A percentile compares a stretch with the other conserved stretches of the same genome.
phyloP scores from a whole-genome alignment of 2,797 vertebrate genomes.

The Rhincodon typus region DNA sequence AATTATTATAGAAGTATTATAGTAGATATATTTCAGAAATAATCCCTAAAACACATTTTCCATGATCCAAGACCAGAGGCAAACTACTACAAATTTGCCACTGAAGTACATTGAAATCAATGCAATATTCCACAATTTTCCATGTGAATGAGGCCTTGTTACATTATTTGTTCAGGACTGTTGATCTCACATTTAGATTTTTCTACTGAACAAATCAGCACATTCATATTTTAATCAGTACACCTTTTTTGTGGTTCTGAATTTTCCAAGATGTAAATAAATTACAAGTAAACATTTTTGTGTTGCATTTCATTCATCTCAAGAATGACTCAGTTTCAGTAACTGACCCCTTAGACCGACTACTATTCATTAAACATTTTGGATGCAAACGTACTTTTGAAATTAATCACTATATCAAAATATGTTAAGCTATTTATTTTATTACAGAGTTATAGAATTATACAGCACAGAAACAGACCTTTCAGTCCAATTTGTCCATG shows the following conservation, averaged over 20 bases:
- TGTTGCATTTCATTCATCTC: neutral
- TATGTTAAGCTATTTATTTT: neutral
- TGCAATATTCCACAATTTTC: slow-evolving; percentile 16
- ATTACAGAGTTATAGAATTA: neutral
- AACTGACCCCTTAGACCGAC: neutral
- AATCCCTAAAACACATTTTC: slow-evolving; percentile 6
- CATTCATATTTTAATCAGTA: neutral
- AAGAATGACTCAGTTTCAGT: neutral
- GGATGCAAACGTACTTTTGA: neutral
- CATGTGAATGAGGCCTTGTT: neutral
- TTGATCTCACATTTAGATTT: neutral
- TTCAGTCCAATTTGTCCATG: too few species aligned
- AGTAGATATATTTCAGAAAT: neutral
- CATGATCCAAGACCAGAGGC: neutral
- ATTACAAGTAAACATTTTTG: slow-evolving; percentile 16
- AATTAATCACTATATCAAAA: neutral
- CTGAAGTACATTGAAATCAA: neutral
- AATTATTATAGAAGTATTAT: neutral
- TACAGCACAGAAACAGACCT: too few species aligned
- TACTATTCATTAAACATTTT: slow-evolving; percentile 8
- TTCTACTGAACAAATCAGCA: neutral
- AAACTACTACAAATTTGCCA: neutral
- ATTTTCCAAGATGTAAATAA: neutral
- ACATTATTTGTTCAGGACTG: neutral
- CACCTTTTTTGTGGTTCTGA: neutral